A percentile compares a stretch with the other conserved stretches of the same genome.
Evolutionary conservation across 2,113 vertebrate genomes (phyloP).

Genomic region (Strix aluco): DNA sequence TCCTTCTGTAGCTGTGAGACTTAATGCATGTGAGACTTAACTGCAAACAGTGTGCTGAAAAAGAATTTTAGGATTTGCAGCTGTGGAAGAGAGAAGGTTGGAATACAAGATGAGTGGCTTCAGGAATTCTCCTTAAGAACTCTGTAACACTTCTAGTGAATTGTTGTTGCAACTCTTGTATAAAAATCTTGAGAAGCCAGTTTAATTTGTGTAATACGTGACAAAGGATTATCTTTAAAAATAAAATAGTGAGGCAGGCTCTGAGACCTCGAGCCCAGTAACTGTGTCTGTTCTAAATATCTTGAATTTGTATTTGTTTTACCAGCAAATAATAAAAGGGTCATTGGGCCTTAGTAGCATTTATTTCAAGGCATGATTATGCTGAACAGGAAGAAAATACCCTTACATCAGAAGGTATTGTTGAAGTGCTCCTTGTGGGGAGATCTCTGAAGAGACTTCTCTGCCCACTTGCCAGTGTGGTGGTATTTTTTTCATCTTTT

Average conservation of each 20-base stretch:
- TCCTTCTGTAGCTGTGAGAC: not conserved
- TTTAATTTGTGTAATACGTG: not conserved
- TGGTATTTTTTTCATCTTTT: not conserved
- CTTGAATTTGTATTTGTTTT: not conserved
- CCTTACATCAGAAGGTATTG: not conserved
- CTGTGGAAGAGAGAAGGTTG: not conserved
- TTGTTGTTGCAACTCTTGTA: not conserved
- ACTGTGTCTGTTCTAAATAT: not conserved
- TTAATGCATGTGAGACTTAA: not conserved
- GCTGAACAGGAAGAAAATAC: not conserved
- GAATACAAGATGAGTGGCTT: not conserved
- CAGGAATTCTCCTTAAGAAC: not conserved
- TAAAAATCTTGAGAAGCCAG: not conserved
- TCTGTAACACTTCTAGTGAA: not conserved
- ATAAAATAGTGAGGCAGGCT: not conserved
- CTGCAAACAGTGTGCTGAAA: not conserved
- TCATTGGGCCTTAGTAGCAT: not conserved
- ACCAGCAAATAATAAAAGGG: not conserved
- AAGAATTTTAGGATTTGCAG: not conserved
- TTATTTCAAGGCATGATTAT: not conserved
- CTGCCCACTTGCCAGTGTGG: not conserved
- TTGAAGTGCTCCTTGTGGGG: not conserved
- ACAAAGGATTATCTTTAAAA: not conserved
- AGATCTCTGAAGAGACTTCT: not conserved
- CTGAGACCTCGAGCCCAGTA: not conserved